Evolutionary conservation across 1,140 invertebrate species (phyloP), one percentile per base, ranked within the genome.

Genomic region (Brachionus calyciflorus): DNA sequence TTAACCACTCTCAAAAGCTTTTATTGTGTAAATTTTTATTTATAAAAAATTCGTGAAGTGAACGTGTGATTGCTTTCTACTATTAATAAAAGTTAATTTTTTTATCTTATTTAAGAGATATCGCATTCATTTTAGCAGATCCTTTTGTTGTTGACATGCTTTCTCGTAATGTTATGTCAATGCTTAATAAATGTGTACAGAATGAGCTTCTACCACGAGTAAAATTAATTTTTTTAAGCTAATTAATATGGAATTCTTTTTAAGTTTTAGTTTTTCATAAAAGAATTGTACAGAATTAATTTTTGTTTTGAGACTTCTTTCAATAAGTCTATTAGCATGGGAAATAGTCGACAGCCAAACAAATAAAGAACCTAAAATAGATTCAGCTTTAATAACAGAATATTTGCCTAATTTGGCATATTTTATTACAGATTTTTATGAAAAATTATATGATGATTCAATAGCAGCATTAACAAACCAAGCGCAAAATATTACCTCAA

Each of bases 341-440:
- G 90, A 93, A 41, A 97, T 98, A 91, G 96, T 98, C 78, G 92
- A 96, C 83, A 92, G 92, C 17, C 93, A 89, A 81, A 83, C 87
- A 70, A 97, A 96, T 79, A 94, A 93, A 83, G 95, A 98, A 85
- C 94, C 94, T 4, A 95, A 95, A 86, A 73, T 73, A 12, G 83
- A 78, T 49, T 46, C 75, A 76, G 55, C 65, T 76, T 19, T 77
- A 57, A 41, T 78, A 60, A 78, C 51, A 80, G 48, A 79, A 78
- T 77, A 46, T 37, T 76, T 49, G 24, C 60, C 53, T 24, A 78
- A 60, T 40, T 69, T 49, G 63, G 69, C 60, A 41, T 78, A 77
- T 49, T 48, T 76, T 55, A 73, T 73, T 12, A 55, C 69, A 33
- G 69, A 73, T 24, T 53, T 53, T 55, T 73, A 73, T 41, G 69